Percentiles rank a stretch among this genome's conserved stretches.
phyloP scores from a whole-genome alignment of 2,797 vertebrate genomes.

The Xenopus petersii region DNA sequence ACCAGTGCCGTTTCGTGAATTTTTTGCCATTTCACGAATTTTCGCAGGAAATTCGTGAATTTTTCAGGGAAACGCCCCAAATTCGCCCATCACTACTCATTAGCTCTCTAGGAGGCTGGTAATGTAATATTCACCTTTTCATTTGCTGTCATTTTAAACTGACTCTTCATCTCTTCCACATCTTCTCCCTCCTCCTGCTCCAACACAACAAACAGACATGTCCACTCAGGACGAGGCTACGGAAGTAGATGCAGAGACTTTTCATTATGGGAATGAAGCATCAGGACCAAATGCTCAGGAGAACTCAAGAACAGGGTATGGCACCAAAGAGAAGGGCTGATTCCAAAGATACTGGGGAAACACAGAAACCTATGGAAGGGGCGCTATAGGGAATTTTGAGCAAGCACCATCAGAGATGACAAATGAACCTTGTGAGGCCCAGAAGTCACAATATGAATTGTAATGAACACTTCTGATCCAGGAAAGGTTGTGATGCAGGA shows the following conservation, averaged over 20 bases:
- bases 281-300: neutral
- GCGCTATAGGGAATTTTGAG: slow-evolving; percentile 15
- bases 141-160: no score
- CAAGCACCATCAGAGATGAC: neutral
- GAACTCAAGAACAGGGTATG: neutral
- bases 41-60: no score
- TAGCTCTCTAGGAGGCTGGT: no score
- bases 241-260: slow-evolving; percentile 47
- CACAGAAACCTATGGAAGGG: slow-evolving; percentile 25
- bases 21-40: no score
- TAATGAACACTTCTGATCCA: neutral
- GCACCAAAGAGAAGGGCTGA: neutral
- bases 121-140: no score
- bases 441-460: neutral
- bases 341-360: neutral
- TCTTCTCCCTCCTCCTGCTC: slow-evolving; percentile 69
- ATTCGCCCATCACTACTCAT: no score
- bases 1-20: no score
- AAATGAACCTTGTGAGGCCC: no score
- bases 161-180: slow-evolving; percentile 31
- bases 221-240: slow-evolving; percentile 53
- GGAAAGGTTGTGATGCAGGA: neutral
- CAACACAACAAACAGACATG: slow-evolving; percentile 63
- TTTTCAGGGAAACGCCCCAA: no score
- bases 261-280: slow-evolving; percentile 55